Conservation (phyloP, 2,888 invertebrate species). For the Drosophila incognita region DNA sequence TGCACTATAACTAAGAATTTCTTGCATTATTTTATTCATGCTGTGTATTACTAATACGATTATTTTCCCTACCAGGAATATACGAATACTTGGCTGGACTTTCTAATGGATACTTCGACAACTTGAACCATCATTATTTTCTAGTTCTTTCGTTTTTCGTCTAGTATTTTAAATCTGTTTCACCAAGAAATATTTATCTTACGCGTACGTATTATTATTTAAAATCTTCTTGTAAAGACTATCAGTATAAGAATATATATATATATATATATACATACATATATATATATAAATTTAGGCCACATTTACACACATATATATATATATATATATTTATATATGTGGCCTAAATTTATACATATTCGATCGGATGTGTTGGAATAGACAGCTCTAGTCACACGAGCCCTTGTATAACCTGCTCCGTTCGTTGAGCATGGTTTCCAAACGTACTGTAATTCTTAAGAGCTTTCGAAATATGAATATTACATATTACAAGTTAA, state of each 20-base stretch:
- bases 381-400: neutral
- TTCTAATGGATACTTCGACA: neutral
- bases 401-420: neutral
- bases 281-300: too few species aligned
- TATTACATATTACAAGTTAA: neutral
- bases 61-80: neutral
- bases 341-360: too few species aligned
- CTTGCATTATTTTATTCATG: neutral
- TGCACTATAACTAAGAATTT: neutral
- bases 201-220: neutral
- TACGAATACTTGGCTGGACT: neutral
- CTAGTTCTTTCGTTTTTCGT: neutral
- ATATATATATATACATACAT: too few species aligned
- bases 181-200: too few species aligned
- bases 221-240: neutral
- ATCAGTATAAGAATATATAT: too few species aligned
- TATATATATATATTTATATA: too few species aligned
- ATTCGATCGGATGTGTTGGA: too few species aligned
- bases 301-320: too few species aligned
- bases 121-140: neutral
- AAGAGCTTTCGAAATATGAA: neutral
- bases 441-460: neutral
- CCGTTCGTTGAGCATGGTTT: neutral
- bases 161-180: too few species aligned
- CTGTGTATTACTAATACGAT: conserved; percentile 2